Percentiles rank a stretch among this genome's conserved stretches.
phyloP scores from a whole-genome alignment of 2,888 invertebrate genomes.

The Sialis lutaria region DNA sequence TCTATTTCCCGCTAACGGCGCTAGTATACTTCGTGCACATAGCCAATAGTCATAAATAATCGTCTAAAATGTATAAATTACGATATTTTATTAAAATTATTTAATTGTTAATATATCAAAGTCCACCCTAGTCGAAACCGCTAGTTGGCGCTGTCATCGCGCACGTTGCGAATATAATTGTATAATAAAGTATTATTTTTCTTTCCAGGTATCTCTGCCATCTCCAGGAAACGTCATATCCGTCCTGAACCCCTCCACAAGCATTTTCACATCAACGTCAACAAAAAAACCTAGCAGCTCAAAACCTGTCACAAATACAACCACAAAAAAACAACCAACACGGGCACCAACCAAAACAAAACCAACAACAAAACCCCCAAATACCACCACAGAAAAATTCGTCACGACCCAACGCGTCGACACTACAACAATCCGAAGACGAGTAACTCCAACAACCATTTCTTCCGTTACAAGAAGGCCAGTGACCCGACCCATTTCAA shows the following conservation, averaged over 20 bases:
- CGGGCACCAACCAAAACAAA: slow-evolving; percentile 1
- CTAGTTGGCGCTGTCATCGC: too few species aligned
- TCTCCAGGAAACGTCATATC: too few species aligned
- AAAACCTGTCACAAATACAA: slow-evolving; percentile 8
- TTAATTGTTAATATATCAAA: too few species aligned
- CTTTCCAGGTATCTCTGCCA: too few species aligned
- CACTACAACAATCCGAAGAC: not conserved
- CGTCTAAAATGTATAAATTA: too few species aligned
- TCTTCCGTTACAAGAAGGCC: slow-evolving; percentile 1
- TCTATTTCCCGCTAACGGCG: too few species aligned
- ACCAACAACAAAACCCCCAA: slow-evolving; percentile 4
- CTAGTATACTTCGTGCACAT: too few species aligned
- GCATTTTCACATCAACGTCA: slow-evolving; percentile 15
- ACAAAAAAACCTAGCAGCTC: slow-evolving; percentile 8
- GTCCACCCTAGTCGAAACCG: too few species aligned
- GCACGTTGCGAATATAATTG: too few species aligned
- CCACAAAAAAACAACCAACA: slow-evolving; percentile 4
- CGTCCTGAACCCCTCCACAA: slow-evolving; percentile 7
- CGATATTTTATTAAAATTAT: too few species aligned
- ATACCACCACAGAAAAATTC: slow-evolving; percentile 6
- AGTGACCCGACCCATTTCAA: slow-evolving; percentile 2
- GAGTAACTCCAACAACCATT: not conserved
- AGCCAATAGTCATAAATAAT: too few species aligned
- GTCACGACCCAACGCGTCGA: slow-evolving; percentile 8
- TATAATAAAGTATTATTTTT: too few species aligned